Evolutionary conservation across 2,797 vertebrate species (phyloP).

Genomic region (Saxicola maurus): DNA sequence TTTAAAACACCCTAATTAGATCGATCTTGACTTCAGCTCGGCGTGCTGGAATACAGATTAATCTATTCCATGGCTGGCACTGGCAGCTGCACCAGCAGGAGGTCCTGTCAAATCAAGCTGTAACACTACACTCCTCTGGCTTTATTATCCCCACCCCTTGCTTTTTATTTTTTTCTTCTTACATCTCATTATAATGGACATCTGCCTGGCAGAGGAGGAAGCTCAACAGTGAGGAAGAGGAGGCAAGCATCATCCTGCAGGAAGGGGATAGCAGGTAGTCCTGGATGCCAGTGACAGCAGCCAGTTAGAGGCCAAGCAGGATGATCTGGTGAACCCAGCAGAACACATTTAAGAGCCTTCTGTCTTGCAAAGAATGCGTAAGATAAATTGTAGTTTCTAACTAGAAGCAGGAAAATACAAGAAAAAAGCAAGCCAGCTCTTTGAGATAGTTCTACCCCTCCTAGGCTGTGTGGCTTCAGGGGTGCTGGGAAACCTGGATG

Average conservation of each 20-base stretch:
- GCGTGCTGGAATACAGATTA: conserved; percentile 70
- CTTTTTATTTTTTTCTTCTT: background rate
- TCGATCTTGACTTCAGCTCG: conserved; percentile 58
- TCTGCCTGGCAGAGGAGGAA: conserved; percentile 36
- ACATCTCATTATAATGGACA: conserved; percentile 52
- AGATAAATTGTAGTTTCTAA: background rate
- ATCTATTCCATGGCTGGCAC: conserved; percentile 38
- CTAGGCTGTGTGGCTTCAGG: accelerated
- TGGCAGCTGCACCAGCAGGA: conserved; percentile 66
- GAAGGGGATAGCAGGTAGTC: background rate
- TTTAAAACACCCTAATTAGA: conserved; percentile 73
- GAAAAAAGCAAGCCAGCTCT: background rate
- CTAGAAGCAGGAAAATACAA: background rate
- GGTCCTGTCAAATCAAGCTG: conserved; percentile 63
- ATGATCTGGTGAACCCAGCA: background rate
- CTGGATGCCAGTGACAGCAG: background rate
- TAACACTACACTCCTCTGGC: conserved; percentile 45
- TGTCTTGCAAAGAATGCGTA: background rate
- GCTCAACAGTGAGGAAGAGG: background rate
- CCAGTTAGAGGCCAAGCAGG: accelerated
- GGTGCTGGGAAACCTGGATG: background rate
- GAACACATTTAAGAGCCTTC: background rate
- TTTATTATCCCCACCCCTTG: background rate
- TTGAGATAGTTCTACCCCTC: background rate
- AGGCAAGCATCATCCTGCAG: background rate